A percentile compares a stretch with the other conserved stretches of the same genome.
These are phyloP conservation scores for Megalonaias nervosa DNA, from an alignment of 1,140 invertebrate species.

Conservation along the genomic window DNA sequence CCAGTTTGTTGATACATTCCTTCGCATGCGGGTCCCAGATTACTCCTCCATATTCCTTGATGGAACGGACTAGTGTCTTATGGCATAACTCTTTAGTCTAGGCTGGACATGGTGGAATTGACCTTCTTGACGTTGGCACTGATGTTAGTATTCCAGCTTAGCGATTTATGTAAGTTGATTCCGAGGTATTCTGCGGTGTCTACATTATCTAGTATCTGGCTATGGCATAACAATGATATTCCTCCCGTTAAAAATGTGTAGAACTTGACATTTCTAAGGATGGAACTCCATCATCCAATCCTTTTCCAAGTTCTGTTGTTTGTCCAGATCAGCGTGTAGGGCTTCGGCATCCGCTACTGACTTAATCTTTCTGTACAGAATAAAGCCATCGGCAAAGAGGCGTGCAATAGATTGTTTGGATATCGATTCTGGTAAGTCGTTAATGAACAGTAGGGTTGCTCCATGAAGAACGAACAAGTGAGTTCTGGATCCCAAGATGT, in stretches of 20 bases:
- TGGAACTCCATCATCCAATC: conserved; percentile 37
- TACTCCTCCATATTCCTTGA: background rate
- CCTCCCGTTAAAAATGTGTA: conserved; percentile 23
- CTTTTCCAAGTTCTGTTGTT: conserved; percentile 18
- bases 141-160: conserved; percentile 30
- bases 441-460: background rate
- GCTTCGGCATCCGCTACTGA: background rate
- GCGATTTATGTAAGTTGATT: conserved; percentile 20
- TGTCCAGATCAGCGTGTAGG: conserved; percentile 25
- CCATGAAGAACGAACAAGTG: background rate
- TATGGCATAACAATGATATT: conserved; percentile 1
- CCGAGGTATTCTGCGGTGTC: conserved; percentile 32
- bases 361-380: background rate
- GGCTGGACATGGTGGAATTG: conserved; percentile 1
- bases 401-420: background rate
- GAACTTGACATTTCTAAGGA: conserved; percentile 26
- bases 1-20: conserved; percentile 27
- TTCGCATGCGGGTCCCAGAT: conserved; percentile 34
- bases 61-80: background rate
- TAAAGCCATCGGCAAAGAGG: background rate
- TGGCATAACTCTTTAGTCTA: conserved; percentile 8
- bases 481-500: too few relatives aligned
- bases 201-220: conserved; percentile 27
- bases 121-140: conserved; percentile 5
- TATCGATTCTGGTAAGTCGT: background rate